Conservation (phyloP, 30 jellyfish, hydroid and myxozoan genomes). For the Haliclystus octoradiatus region DNA sequence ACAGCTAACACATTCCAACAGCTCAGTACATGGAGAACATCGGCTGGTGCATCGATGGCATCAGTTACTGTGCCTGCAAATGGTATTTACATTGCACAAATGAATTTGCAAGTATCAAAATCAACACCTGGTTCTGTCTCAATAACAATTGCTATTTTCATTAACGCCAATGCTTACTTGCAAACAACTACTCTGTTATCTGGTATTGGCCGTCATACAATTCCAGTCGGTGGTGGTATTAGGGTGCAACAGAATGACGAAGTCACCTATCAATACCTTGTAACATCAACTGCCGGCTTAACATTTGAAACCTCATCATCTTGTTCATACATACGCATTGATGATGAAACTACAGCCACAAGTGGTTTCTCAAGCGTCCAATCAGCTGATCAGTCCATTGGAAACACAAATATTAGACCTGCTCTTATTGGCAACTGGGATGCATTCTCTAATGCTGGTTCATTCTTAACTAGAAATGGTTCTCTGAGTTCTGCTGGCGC, state of each 20-base stretch:
- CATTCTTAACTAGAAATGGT: constrained; percentile 43
- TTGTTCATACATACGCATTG: background rate
- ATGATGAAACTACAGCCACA: background rate
- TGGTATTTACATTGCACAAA: background rate
- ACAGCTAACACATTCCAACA: background rate
- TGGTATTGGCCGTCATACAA: background rate
- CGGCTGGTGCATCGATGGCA: background rate
- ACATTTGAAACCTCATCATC: background rate
- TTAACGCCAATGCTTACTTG: background rate
- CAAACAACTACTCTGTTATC: background rate
- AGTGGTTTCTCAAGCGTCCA: background rate
- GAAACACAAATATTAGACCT: background rate
- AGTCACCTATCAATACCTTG: background rate
- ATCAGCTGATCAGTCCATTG: background rate
- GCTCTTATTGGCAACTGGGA: constrained; percentile 1
- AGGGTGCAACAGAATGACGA: background rate
- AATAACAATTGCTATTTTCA: background rate
- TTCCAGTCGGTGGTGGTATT: background rate
- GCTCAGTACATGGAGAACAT: background rate
- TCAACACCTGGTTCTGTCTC: background rate
- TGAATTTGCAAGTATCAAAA: background rate
- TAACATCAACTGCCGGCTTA: background rate
- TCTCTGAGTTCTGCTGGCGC: constrained; percentile 42
- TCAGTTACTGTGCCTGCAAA: background rate
- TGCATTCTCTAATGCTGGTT: constrained; percentile 16